Percentiles rank a stretch among this genome's conserved stretches.
Conservation (phyloP, 2,888 invertebrate species). For the Opisthograptis luteolata region DNA sequence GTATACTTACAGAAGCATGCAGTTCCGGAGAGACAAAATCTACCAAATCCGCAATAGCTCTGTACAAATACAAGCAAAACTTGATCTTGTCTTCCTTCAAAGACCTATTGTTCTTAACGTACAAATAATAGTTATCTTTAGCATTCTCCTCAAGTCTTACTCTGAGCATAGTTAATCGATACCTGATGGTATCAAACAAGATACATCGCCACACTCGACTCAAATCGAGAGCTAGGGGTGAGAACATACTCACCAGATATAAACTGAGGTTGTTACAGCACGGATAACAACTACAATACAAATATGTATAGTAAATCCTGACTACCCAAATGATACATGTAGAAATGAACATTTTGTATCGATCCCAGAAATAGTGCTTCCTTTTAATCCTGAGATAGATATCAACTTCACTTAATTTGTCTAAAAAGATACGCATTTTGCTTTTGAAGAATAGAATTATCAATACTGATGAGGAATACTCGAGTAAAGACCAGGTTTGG, state of each 20-base stretch:
- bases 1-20: slow-evolving; percentile 64
- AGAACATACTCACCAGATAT: slow-evolving; percentile 56
- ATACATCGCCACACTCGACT: slow-evolving; percentile 70
- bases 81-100: slow-evolving; percentile 61
- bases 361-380: slow-evolving; percentile 45
- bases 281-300: slow-evolving; percentile 49
- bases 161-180: slow-evolving; percentile 61
- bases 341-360: slow-evolving; percentile 45
- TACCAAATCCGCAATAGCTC: slow-evolving; percentile 60
- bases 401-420: slow-evolving; percentile 54
- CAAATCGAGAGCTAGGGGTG: slow-evolving; percentile 63
- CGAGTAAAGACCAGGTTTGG: slow-evolving; percentile 60
- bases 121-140: slow-evolving; percentile 59
- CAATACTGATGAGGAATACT: slow-evolving; percentile 56
- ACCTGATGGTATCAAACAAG: slow-evolving; percentile 61
- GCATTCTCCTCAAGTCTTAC: slow-evolving; percentile 60
- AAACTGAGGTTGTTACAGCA: slow-evolving; percentile 48
- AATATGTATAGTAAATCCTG: slow-evolving; percentile 51
- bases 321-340: slow-evolving; percentile 52
- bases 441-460: slow-evolving; percentile 54
- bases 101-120: slow-evolving; percentile 58
- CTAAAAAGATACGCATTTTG: slow-evolving; percentile 49
- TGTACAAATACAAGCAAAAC: slow-evolving; percentile 61
- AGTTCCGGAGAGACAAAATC: slow-evolving; percentile 66
- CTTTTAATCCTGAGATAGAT: slow-evolving; percentile 55